A percentile compares a stretch with the other conserved stretches of the same genome.
These are phyloP conservation scores for Macropis europaea DNA, from an alignment of 2,888 invertebrate species.

Conservation along the genomic window DNA sequence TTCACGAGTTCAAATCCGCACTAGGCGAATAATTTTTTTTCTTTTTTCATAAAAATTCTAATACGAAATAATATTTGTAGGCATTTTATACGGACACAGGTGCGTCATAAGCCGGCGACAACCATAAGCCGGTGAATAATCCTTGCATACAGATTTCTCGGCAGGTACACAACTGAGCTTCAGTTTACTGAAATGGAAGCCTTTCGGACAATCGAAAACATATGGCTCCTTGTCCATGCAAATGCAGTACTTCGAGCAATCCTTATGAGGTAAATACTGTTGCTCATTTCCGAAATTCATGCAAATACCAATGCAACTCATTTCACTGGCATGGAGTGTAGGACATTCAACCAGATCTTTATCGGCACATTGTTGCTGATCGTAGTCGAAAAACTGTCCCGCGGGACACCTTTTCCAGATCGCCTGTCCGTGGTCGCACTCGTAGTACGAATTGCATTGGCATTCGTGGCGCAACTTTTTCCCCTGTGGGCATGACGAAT, in stretches of 20 bases:
- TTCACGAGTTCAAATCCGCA: no score
- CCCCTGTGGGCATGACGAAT: not conserved
- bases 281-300: no score
- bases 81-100: no score
- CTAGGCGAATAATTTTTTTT: no score
- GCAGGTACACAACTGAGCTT: not conserved
- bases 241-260: constrained; percentile 65
- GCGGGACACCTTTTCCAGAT: constrained; percentile 25
- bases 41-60: no score
- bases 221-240: constrained; percentile 51
- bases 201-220: constrained; percentile 48
- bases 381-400: constrained; percentile 53
- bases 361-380: constrained; percentile 58
- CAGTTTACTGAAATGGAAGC: not conserved
- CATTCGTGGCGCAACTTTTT: constrained; percentile 3
- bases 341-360: constrained; percentile 51
- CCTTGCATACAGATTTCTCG: not conserved
- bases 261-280: constrained; percentile 53
- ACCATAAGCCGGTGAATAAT: no score
- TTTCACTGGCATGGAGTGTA: not conserved
- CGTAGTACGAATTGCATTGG: constrained; percentile 19
- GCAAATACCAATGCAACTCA: constrained; percentile 59
- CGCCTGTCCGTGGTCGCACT: constrained; percentile 34
- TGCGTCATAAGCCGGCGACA: no score
- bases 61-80: no score